Percentiles rank a stretch among this genome's conserved stretches.
Conservation (phyloP, 2,888 invertebrate species). For the Caenorhabditis imperialis region DNA sequence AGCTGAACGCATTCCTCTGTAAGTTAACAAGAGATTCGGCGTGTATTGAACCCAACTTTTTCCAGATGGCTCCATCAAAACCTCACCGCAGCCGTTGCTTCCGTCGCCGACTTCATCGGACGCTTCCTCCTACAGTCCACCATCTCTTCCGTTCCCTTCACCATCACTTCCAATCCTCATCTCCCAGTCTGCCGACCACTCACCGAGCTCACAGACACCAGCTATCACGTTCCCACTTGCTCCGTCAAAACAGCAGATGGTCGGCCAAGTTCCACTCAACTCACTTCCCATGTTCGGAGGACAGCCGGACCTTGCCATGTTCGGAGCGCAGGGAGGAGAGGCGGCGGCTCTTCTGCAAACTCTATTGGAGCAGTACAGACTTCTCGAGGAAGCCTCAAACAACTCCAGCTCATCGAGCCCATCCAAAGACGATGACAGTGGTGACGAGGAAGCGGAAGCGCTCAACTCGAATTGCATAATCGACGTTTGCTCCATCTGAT, state of each 20-base stretch:
- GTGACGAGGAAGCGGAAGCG: constrained; percentile 35
- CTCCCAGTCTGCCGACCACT: constrained; percentile 36
- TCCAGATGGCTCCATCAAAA: constrained; percentile 55
- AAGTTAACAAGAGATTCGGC: constrained; percentile 17
- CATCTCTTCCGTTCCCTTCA: constrained; percentile 51
- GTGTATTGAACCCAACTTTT: background rate
- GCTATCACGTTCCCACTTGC: constrained; percentile 15
- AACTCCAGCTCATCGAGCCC: constrained; percentile 42
- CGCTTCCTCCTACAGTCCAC: constrained; percentile 59
- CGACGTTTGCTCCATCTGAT: constrained; percentile 60
- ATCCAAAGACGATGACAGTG: constrained; percentile 34
- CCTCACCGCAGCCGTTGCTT: constrained; percentile 52
- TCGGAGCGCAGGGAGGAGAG: constrained; percentile 16
- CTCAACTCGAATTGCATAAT: constrained; percentile 56
- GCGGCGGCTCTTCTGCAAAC: constrained; percentile 33
- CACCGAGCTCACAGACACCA: constrained; percentile 37
- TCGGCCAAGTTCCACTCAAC: constrained; percentile 56
- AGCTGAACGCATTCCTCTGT: constrained; percentile 60
- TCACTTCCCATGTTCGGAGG: too few species aligned
- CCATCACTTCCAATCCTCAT: constrained; percentile 45
- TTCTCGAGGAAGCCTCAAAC: constrained; percentile 39
- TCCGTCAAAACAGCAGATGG: constrained; percentile 25
- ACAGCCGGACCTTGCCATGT: too few species aligned
- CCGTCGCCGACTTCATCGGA: constrained; percentile 63
- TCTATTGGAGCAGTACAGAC: constrained; percentile 55